Evolutionary conservation across 2,113 vertebrate species (phyloP).

Genomic region (Fulmarus glacialis): DNA sequence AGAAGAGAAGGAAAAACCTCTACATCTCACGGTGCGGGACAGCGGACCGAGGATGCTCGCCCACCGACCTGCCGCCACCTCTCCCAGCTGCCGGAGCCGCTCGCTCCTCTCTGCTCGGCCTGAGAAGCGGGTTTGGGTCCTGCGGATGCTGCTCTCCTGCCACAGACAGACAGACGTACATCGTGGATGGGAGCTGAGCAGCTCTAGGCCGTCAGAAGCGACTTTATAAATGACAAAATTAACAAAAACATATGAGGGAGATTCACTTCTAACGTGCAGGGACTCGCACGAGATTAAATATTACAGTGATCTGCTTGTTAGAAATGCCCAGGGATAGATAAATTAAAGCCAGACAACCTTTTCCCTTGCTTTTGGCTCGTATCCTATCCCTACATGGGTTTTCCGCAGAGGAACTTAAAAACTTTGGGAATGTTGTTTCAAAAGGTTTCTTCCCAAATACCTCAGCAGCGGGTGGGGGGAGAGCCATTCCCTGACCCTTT

Average conservation of each 20-base stretch:
- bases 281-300: background rate
- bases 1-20: background rate
- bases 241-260: background rate
- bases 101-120: rapidly evolving
- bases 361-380: background rate
- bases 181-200: background rate
- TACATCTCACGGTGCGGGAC: background rate
- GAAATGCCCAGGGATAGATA: slow-evolving; percentile 43
- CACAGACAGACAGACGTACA: rapidly evolving
- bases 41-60: background rate
- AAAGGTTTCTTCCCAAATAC: slow-evolving; percentile 61
- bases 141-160: background rate
- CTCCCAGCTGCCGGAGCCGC: background rate
- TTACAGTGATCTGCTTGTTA: slow-evolving; percentile 17
- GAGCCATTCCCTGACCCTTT: background rate
- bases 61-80: background rate
- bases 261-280: background rate
- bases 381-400: slow-evolving; percentile 52
- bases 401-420: slow-evolving; percentile 35
- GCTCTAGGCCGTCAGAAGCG: background rate
- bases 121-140: background rate
- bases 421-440: slow-evolving; percentile 55
- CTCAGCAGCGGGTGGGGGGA: background rate
- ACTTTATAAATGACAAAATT: slow-evolving; percentile 11
- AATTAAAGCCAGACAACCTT: slow-evolving; percentile 59